phyloP scores from a whole-genome alignment of 2,797 vertebrate species.

The Onychomys leucogaster region DNA sequence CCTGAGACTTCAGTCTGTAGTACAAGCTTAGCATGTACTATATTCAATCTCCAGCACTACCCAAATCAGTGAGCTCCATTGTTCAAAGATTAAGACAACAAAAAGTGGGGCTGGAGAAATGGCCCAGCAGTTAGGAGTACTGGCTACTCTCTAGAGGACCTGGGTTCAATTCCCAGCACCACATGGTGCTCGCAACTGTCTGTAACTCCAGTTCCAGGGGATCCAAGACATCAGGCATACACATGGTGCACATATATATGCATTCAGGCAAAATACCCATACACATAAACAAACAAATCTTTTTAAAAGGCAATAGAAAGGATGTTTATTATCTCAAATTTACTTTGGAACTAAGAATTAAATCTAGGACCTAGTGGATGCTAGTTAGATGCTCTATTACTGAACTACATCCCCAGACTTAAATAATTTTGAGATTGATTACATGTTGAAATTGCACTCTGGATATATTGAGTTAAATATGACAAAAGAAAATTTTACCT shows the following conservation, averaged over 20 bases:
- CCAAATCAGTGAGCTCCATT: neutral
- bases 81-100: neutral
- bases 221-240: neutral
- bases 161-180: no score
- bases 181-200: neutral
- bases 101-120: neutral
- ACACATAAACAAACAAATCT: neutral
- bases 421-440: conserved; percentile 57
- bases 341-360: neutral
- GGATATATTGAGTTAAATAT: conserved; percentile 46
- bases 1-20: neutral
- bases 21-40: neutral
- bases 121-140: neutral
- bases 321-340: conserved; percentile 32
- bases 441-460: conserved; percentile 52
- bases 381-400: neutral
- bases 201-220: neutral
- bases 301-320: neutral
- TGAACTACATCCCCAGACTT: neutral
- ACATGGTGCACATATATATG: neutral
- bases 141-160: neutral
- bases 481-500: conserved; percentile 28
- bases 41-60: neutral
- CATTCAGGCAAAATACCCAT: neutral
- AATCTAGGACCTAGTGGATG: neutral